These are phyloP conservation scores for Nephotettix cincticeps DNA, from an alignment of 1,140 invertebrate genomes.

Conservation along the genomic window DNA sequence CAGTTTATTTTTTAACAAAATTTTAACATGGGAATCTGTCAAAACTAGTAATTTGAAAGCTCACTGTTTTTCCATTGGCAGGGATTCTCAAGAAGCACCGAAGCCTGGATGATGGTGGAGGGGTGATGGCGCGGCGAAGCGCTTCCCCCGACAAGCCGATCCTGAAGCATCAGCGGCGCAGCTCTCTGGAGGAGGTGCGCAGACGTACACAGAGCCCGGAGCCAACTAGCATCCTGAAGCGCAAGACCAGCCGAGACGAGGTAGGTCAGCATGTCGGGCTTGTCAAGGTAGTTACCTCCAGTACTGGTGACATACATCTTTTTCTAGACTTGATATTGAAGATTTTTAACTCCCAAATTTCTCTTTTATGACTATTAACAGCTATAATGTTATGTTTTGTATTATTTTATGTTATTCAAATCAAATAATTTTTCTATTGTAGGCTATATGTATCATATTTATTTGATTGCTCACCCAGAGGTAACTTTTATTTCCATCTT, in stretches of 20 bases:
- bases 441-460: too few species aligned
- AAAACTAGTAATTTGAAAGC: too few species aligned
- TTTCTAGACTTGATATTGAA: background rate
- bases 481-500: too few species aligned
- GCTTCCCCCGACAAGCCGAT: constrained; percentile 70
- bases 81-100: constrained; percentile 71
- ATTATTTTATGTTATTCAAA: too few species aligned
- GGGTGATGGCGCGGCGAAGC: constrained; percentile 63
- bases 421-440: too few species aligned
- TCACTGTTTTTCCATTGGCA: too few species aligned
- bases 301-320: background rate
- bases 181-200: constrained; percentile 58
- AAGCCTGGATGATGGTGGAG: constrained; percentile 76
- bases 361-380: too few species aligned
- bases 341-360: too few species aligned
- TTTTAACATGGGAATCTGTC: too few species aligned
- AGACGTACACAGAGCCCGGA: constrained; percentile 13
- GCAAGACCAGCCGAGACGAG: constrained; percentile 51
- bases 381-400: background rate
- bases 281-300: too few species aligned
- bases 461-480: too few species aligned
- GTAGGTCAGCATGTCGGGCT: background rate
- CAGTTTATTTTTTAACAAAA: too few species aligned
- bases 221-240: constrained; percentile 66
- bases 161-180: constrained; percentile 66